Evolutionary conservation across 2,888 invertebrate genomes (phyloP).

Genomic region (Liodrosophila aerea): DNA sequence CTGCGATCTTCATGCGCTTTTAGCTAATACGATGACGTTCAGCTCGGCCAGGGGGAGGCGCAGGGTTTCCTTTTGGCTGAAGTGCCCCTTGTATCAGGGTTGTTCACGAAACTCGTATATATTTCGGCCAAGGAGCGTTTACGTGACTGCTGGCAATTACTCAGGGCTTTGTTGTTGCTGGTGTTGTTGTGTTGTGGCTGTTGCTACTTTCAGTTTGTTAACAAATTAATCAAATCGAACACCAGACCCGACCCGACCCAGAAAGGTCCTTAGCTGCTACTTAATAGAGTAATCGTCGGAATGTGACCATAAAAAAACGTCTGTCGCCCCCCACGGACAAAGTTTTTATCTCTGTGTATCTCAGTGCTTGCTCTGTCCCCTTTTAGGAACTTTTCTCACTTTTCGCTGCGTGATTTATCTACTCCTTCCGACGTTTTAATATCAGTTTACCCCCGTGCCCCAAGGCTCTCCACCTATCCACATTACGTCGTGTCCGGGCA

Average conservation of each 20-base stretch:
- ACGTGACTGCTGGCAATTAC: slow-evolving; percentile 79
- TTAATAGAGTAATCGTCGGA: slow-evolving; percentile 71
- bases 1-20: slow-evolving; percentile 78
- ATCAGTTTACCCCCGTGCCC: slow-evolving; percentile 20
- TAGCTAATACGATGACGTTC: slow-evolving; percentile 58
- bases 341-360: slow-evolving; percentile 43
- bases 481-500: slow-evolving; percentile 29
- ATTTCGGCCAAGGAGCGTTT: slow-evolving; percentile 33
- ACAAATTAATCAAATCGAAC: slow-evolving; percentile 82
- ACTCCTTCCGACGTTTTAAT: slow-evolving; percentile 69
- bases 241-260: slow-evolving; percentile 20
- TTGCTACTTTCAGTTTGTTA: slow-evolving; percentile 81
- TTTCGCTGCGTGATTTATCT: slow-evolving; percentile 69
- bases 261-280: slow-evolving; percentile 17
- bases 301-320: slow-evolving; percentile 42
- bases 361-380: slow-evolving; percentile 21
- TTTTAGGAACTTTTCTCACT: slow-evolving; percentile 70
- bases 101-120: slow-evolving; percentile 25
- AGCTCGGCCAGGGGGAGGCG: background rate
- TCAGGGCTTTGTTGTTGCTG: slow-evolving; percentile 50
- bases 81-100: slow-evolving; percentile 23
- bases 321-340: background rate
- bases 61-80: background rate
- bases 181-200: slow-evolving; percentile 17
- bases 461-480: background rate